Conservation (phyloP, 2,888 invertebrate species). For the Lomographa bimaculata region DNA sequence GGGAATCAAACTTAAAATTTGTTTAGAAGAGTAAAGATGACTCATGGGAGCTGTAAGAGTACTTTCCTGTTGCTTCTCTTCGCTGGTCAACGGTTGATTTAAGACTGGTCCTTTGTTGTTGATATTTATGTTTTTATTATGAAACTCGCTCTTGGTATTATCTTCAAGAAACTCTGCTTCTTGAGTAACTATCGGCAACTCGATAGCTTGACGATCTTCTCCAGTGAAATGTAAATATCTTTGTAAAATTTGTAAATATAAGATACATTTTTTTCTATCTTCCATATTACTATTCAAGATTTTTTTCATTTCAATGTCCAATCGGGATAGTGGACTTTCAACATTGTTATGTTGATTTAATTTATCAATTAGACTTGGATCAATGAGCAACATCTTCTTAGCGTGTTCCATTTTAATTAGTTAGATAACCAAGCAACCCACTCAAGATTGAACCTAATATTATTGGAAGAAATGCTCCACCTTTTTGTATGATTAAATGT, state of each 20-base stretch:
- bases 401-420: constrained; percentile 28
- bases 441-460: constrained; percentile 33
- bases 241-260: constrained; percentile 35
- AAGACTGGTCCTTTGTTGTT: constrained; percentile 1
- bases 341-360: constrained; percentile 15
- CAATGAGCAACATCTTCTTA: constrained; percentile 26
- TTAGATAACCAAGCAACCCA: constrained; percentile 19
- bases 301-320: constrained; percentile 28
- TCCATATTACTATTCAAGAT: constrained; percentile 22
- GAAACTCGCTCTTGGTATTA: too few species aligned
- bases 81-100: constrained; percentile 3
- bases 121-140: neutral
- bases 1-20: constrained; percentile 20
- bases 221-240: constrained; percentile 33
- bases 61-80: constrained; percentile 3
- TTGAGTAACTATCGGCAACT: constrained; percentile 11
- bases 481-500: constrained; percentile 32
- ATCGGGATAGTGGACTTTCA: constrained; percentile 22
- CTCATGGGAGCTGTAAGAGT: too few species aligned
- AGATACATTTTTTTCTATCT: constrained; percentile 34
- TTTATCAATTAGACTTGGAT: constrained; percentile 26
- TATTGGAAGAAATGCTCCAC: constrained; percentile 31
- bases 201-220: constrained; percentile 23
- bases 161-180: too few species aligned
- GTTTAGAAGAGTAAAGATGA: constrained; percentile 27